Evolutionary conservation across 1,140 invertebrate species (phyloP), one percentile per base, ranked within the genome.

Genomic region (Centruroides sculpturatus): DNA sequence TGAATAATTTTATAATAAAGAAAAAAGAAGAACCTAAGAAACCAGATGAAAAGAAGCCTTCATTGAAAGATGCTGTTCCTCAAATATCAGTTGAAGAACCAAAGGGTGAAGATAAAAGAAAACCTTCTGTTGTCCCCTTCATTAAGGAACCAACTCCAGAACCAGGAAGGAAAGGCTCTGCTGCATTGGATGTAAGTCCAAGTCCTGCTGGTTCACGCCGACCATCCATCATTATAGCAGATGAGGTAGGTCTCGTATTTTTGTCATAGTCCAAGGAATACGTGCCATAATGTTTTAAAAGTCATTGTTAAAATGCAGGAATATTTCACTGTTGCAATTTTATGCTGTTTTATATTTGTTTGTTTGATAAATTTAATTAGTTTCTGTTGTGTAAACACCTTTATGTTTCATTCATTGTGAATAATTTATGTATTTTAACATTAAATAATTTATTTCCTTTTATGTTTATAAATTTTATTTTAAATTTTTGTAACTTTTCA

Each of bases 191-290:
- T 36, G 79, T 92, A 64, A 87, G 92, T 69, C 59, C 60, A 7
- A 56, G 52, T 55, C 55, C 59, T 52, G 57, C 56, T 54, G 62
- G 65, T 35, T 63, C 61, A n/a, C 63, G 66, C 13, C 58, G 66
- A 49, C 60, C 60, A 10, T 68, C 66, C 7, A 67, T 68, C 59
- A 61, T 68, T 63, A 91, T 93, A 72, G 89, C 87, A 74, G 90
- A 94, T 75, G 90, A 94, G 86, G 91, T 94, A 83, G 78, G 75
- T 64, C 8, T 41, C 8, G 8, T 41, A 8, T 41, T 8, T 41
- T 41, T 41, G 41, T 41, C 8, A 41, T 41, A 41, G 41, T 41
- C 41, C 41, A 41, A 41, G 41, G 41, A 41, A 41, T 41, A 41
- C 41, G 41, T 41, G 41, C 41, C 41, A 41, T 41, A 41, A 41